phyloP scores from a whole-genome alignment of 2,113 vertebrate species.

The human (Homo sapiens) region GRCh38 chr3:193201501-193202000 shows the following conservation, averaged over 20 bases:
- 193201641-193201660: conserved; percentile 17
- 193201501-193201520: conserved; percentile 48
- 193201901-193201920: neutral
- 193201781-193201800: neutral
- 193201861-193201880: neutral
- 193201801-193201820: neutral
- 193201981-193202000: neutral
- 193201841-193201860: neutral
- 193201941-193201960: neutral
- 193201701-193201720: neutral
- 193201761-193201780: neutral
- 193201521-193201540: neutral
- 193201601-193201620: neutral
- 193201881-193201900: neutral
- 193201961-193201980: neutral
- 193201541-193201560: neutral
- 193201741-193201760: conserved; percentile 14
- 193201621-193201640: neutral
- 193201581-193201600: neutral
- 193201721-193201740: neutral
- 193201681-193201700: neutral
- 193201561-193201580: conserved; percentile 43
- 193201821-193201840: neutral
- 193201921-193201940: neutral
- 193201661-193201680: neutral